Base-by-base conservation (phyloP, 1,140 invertebrate genomes). In the Asbolus verrucosus region DNA sequence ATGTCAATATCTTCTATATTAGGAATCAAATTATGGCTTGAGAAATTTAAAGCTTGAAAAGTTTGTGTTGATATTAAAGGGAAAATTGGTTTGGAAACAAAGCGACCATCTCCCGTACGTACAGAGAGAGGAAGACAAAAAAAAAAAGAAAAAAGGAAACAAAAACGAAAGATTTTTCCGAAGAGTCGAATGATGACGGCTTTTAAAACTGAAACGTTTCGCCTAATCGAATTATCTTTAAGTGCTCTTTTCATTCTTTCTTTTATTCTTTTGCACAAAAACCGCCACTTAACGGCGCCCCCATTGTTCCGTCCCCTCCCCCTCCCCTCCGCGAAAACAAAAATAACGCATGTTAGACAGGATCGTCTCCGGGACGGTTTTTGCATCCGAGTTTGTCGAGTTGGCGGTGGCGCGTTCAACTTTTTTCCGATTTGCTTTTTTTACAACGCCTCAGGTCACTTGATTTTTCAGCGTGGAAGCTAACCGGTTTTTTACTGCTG, bases 1-100 rank as follows among this genome's bases (percentile, higher is more conserved):
- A 79, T 79, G 78, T 79, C 76, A 74, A 79, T 79, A 78, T 74
- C 72, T 74, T 75, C 70, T 73, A 73, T 77, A 77, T 78, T 73
- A 71, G 70, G 67, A 75, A 73, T 65, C 68, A 70, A 75, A 76
- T 77, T 77, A 76, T 70, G 16, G 18, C 30, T 41, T 24, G 19
- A 39, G 66, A 68, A 54, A 38, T 39, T 38, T 54, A 54, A 54
- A 54, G 60, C 60, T 21, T 24, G 60, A 38, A 38, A 62, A 38
- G 36, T 36, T 62, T 41, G 36, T 62, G 46, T 54, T 54, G 46
- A 54, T 54, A 54, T 54, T 54, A 27, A 54, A 30, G 46, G 9
- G 21, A 46, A 14, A 54, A 27, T 54, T 21, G 46, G 2, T 19
- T 3, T 54, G 18, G 46, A 19, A 16, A 16, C 39, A n/a, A 41